Base-by-base conservation (phyloP, 1,140 invertebrate species). In the Leptopilina clavipes region DNA sequence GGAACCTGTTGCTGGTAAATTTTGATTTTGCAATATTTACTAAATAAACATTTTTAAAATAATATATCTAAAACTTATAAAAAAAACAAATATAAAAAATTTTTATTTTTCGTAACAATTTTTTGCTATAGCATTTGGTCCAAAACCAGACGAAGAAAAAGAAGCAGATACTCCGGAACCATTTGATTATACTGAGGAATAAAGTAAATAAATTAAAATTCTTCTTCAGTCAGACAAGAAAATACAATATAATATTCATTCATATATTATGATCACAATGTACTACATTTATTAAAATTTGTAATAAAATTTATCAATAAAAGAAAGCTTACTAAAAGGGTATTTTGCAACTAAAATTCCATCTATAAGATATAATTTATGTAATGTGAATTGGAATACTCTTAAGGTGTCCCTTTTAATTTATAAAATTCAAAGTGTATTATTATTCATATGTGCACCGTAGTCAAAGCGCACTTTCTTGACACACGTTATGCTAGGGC, bases 161-260 rank as follows among this genome's bases (percentile, higher is more conserved):
- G 98, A 99, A 91, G 97, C 98, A 2, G 97, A 98, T 87, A 96
- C 97, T 52, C 98, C 98, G 83, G 97, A 98, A 91, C 97, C 98
- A 81, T 99, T 99, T 90, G 97, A 98, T 92, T 99, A 97, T 89
- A 94, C 93, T 79, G 97, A 98, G 87, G 95, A 97, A 90, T 96
- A 93, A 93, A 80, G 19, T 81, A 31, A 22, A 65, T 14, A 65
- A 31, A 31, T 37, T 25, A 12, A 12, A 2, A 14, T 6, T n/a
- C 19, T 14, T 22, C 8, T n/a, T 65, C 25, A 65, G 12, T 65
- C 6, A 22, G 3, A 25, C 3, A 37, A 17, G n/a, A n/a, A 31
- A 65, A 0, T 22, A 31, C 59, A 65, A 7, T 31, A 65, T 37
- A 65, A 14, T 65, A 25, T 31, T 19, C 22, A 25, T 25, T 10